Base-by-base conservation (phyloP, 2,113 vertebrate species). In the Candoia aspera region DNA sequence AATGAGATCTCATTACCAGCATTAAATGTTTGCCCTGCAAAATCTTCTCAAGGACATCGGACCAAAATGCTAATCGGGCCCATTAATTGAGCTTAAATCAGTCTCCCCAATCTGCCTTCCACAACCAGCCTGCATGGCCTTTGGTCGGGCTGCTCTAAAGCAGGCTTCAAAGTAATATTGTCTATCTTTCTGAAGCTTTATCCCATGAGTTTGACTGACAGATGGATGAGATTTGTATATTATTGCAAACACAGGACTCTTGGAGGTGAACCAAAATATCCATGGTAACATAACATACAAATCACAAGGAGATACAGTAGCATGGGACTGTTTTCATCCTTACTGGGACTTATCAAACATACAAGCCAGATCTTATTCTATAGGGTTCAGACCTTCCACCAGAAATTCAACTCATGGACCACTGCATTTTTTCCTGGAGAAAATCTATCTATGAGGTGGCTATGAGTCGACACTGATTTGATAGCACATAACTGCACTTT, bases 301-400 rank as follows among this genome's bases (percentile, higher is more conserved):
- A 73, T 33, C 13, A 37, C n/a, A 15, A 73, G n/a, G 13, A 73
- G 15, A 0, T 33, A 37, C 12, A 33, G 17, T 19, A 33, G 17
- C 15, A 17, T 0, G 13, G 33, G 12, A 6, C 0, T 4, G 2
- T 15, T 33, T 73, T 73, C 6, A 0, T 37, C 6, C 17, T 17
- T 8, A 17, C 68, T 73, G 68, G 13, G n/a, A 8, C 17, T 73
- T 33, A 8, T 73, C 64, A 33, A 29, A 33, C 64, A 73, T 33
- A 33, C 6, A 6, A 73, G 17, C 13, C n/a, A 17, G n/a, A 33
- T 2, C n/a, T 2, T 33, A 73, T 6, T 73, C 68, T 37, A 49
- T 49, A 49, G 46, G 46, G 46, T 49, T 49, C 46, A 49, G 46
- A 49, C 46, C 46, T 49, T 49, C 46, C 5, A 49, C 46, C 46